phyloP scores from a whole-genome alignment of 2,797 vertebrate species.

The Amblyraja radiata region DNA sequence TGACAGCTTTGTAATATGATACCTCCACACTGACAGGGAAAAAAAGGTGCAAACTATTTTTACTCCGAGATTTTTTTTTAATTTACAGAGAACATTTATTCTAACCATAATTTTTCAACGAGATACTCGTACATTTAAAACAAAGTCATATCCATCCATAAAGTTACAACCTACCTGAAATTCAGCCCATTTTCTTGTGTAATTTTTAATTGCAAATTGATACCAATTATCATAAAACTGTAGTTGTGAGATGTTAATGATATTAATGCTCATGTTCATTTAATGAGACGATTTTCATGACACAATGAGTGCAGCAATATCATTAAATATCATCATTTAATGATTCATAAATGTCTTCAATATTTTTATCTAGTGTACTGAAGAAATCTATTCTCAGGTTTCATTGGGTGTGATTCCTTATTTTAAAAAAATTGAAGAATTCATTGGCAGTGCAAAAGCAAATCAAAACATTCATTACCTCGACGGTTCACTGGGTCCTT shows the following conservation, averaged over 20 bases:
- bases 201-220: background rate
- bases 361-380: background rate
- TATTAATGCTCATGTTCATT: background rate
- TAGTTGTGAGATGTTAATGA: background rate
- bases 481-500: conserved; percentile 98
- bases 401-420: background rate
- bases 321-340: background rate
- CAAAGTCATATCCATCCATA: background rate
- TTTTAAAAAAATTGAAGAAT: background rate
- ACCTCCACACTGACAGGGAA: background rate
- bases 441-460: background rate
- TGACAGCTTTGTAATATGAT: background rate
- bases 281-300: background rate
- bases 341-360: background rate
- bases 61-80: background rate
- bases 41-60: background rate
- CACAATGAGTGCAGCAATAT: background rate
- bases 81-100: background rate
- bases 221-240: background rate
- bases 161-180: background rate
- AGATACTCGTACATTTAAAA: background rate
- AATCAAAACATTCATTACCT: conserved; percentile 62
- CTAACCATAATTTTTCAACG: background rate
- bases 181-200: background rate
- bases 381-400: background rate